Base-by-base conservation (phyloP, 2,888 invertebrate genomes). In the Byasa hedistus region DNA sequence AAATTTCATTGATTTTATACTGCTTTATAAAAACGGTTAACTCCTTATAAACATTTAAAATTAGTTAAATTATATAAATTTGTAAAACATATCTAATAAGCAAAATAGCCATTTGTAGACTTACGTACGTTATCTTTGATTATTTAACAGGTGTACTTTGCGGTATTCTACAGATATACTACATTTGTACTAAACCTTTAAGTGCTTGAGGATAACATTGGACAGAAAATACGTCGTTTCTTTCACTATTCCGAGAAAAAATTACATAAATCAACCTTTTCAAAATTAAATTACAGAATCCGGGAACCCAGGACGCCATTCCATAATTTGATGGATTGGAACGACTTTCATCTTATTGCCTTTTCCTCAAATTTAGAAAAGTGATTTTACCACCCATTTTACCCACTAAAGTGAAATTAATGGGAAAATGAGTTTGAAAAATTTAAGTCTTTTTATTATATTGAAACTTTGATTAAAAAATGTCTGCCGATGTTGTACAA, bases 321-420 rank as follows among this genome's bases (percentile, higher is more conserved):
- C 15, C 15, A 44, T 15, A 39, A 39, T 21, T 51, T 19, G 52
- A 21, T 52, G 10, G 52, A 19, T n/a, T 52, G 21, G 12, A 52
- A n/a, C 19, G 27, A 17, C 10, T 51, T 57, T 57, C 8, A 63
- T 57, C 57, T 27, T 23, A 22, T 21, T 66, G 44, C 32, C 21
- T 63, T 32, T 58, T 44, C 17, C 4, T 36, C 10, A 10, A 44
- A 51, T 56, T 57, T n/a, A 5, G 5, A 21, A 52, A 21, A 10
- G 52, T n/a, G 8, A n/a, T n/a, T n/a, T n/a, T n/a, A n/a, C n/a
- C n/a, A n/a, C n/a, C n/a, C n/a, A n/a, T n/a, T n/a, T n/a, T n/a
- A n/a, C 52, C 21, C 52, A 4, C 44, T 44, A 44, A 44, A 44
- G 19, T 44, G 15, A 36, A 36, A 36, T 36, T 36, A 36, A 7